Evolutionary conservation across 2,888 invertebrate species (phyloP), one percentile per base, ranked within the genome.

Genomic region (Boloria selene): DNA sequence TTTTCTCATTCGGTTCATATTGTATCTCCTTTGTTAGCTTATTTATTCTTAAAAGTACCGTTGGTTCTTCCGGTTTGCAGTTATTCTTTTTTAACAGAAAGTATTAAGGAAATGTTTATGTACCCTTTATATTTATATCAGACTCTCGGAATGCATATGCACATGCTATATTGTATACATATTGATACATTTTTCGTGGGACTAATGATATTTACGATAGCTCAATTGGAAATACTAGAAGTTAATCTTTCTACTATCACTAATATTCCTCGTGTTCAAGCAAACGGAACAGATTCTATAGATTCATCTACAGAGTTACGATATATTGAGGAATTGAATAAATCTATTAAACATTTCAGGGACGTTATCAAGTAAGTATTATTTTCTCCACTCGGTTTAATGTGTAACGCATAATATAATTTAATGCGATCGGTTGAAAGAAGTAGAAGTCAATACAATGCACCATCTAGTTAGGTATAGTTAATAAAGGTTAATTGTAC

Each of bases 211-310:
- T 77, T 85, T n/a, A 70, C 72, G 0, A 84, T 84, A 69, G 85
- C 86, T 3, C 87, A 88, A 61, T 71, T 88, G 16, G 82, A 85
- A 22, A 75, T 87, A n/a, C 72, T 88, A n/a, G 77, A 81, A 62
- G 67, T 76, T 4, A 84, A 83, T 18, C 67, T 88, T 16, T 72
- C 77, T 42, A 79, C 67, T 52, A 65, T 84, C n/a, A 79, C 82
- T 5, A 72, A 77, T 58, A 18, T 50, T 18, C 10, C 59, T 38
- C 3, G 7, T 31, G 31, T 13, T 18, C 44, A 26, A 22, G 45
- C 18, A 50, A 60, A 50, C 60, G 7, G 18, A 42, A 10, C n/a
- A 44, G 17, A 22, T 42, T 45, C 18, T 14, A 17, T 38, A 56
- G 51, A 4, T 16, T 31, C 13, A 22, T 16, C n/a, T 26, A 16